Base-by-base conservation (phyloP, 2,797 vertebrate genomes). In the Danionella dracula region DNA sequence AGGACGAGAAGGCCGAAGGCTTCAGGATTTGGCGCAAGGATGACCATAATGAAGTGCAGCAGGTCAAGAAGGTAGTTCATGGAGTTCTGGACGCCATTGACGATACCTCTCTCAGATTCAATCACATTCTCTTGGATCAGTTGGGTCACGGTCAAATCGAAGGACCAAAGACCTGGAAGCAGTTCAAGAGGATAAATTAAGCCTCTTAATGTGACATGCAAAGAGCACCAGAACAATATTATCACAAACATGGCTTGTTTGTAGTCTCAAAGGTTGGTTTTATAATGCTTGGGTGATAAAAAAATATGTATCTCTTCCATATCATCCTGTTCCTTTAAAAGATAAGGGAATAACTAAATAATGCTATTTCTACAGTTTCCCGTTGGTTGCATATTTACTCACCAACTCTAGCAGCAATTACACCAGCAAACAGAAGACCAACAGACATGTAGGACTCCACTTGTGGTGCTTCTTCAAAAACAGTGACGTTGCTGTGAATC, bases 41-140 rank as follows among this genome's bases (percentile, higher is more conserved):
- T 87, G 74, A 91, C 83, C 68, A 86, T 87, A 49, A 87, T 77
- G 70, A 90, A 92, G 82, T 86, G 89, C 53, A 87, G 84, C 49
- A 92, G 81, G 70, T 91, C 89, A 88, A 89, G 90, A 73, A 92
- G 82, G 73, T 90, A 90, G 70, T 92, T 91, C 88, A 93, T 88
- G 7, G 91, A 92, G 79, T 90, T 91, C 78, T 92, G 90, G 50
- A 92, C 83, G 1, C 88, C 81, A 0, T 90, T 92, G 4, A 92
- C 86, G 29, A 90, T 79, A 1, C 90, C 90, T 32, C 81, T 48
- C 73, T 93, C 87, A 0, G 83, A 90, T 83, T 92, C 89, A 32
- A 86, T 82, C 79, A 91, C 90, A 78, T 79, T 90, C 81, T 91
- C 87, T 78, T 88, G 85, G 69, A 90, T 82, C 58, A 91, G 83